Conservation (phyloP, 2,888 invertebrate genomes). For the Melikaiella ostensackeni region DNA sequence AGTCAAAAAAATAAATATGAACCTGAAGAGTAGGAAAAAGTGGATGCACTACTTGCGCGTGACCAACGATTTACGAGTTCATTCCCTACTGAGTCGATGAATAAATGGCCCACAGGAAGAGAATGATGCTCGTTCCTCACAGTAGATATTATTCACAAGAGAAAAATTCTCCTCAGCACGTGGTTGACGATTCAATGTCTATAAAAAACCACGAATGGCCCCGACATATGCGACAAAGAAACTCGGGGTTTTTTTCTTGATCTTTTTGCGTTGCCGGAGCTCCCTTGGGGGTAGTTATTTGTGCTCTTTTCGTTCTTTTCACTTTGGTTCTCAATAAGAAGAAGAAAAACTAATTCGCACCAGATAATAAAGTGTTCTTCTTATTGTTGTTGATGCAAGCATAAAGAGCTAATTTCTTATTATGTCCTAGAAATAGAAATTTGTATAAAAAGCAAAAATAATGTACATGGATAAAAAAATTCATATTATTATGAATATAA, state of each 20-base stretch:
- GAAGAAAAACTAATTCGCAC: too few relatives aligned
- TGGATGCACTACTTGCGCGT: slow-evolving; percentile 60
- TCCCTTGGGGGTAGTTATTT: slow-evolving; percentile 34
- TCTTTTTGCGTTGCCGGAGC: slow-evolving; percentile 41
- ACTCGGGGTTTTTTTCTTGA: slow-evolving; percentile 43
- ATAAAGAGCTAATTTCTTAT: too few relatives aligned
- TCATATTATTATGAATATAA: too few relatives aligned
- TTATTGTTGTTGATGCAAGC: too few relatives aligned
- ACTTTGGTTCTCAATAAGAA: slow-evolving; percentile 26
- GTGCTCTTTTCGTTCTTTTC: slow-evolving; percentile 43
- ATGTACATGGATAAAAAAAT: too few relatives aligned
- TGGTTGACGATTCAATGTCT: slow-evolving; percentile 9
- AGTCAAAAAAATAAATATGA: slow-evolving; percentile 45
- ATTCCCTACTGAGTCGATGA: slow-evolving; percentile 54
- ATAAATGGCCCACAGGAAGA: slow-evolving; percentile 43
- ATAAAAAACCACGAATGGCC: slow-evolving; percentile 43
- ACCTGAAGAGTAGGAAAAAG: slow-evolving; percentile 68
- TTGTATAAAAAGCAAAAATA: too few relatives aligned
- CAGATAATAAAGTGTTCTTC: too few relatives aligned
- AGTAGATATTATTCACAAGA: not conserved
- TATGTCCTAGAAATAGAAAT: too few relatives aligned
- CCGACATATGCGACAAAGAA: slow-evolving; percentile 44
- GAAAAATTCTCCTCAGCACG: slow-evolving; percentile 26
- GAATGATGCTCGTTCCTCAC: slow-evolving; percentile 24
- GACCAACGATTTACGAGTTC: slow-evolving; percentile 65